Base-by-base conservation (phyloP, 2,797 vertebrate genomes). In the Periophthalmus magnuspinnatus region DNA sequence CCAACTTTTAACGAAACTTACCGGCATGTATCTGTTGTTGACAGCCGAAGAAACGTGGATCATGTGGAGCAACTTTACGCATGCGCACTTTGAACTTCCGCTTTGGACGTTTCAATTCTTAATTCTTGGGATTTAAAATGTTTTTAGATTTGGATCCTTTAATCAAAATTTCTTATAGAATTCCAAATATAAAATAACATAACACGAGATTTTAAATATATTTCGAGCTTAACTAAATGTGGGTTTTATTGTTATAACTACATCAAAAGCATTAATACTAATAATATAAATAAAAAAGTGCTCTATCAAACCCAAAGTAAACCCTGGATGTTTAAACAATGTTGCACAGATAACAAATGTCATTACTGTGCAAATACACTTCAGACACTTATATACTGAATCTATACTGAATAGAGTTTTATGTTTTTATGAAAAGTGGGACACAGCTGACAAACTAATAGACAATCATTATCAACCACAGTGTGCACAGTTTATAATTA, bases 11-110 rank as follows among this genome's bases (percentile, higher is more conserved):
- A 21, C 1, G 6, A 66, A 70, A 81, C 81, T 85, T 60, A 90
- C 88, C 86, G 61, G 63, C 83, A 81, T 82, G 11, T 38, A 76
- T 21, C 11, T 5, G 50, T 4, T 16, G 55, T 61, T 3, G 47
- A 57, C 69, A 22, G 55, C 22, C 0, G 38, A 58, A 21, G 33
- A 1, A 36, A 19, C 59, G 17, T 63, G 28, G 0, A 17, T 68
- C 79, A 80, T 62, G 80, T 79, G 75, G 58, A 3, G 1, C 58
- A 36, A 50, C 0, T 68, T 5, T 32, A 77, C 83, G 69, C 86
- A 76, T 88, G 86, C 67, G 68, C 57, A 24, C 13, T n/a, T 28
- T 21, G 5, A 2, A 76, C 75, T 84, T 91, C 88, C 90, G 87
- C 85, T 85, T 85, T 80, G 2, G 72, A 17, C 5, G 13, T 41